Base-by-base conservation (phyloP, 2,888 invertebrate species). In the Drosophila paramelanica region DNA sequence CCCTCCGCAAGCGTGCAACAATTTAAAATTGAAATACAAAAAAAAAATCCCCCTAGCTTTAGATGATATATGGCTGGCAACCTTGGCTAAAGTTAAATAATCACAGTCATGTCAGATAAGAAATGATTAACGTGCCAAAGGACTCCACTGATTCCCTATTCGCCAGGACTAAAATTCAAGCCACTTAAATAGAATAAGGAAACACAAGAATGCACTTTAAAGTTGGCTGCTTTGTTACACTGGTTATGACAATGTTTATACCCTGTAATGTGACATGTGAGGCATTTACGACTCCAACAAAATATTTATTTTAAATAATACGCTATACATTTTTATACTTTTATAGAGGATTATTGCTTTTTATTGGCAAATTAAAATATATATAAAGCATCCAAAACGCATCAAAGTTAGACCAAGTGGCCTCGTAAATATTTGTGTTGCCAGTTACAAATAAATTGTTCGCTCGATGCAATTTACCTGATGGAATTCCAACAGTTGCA, bases 401-500 rank as follows among this genome's bases (percentile, higher is more conserved):
- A 2, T 23, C 3, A 23, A 23, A 4, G 4, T 23, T 3, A 23
- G 3, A 23, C 3, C 4, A 4, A 3, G 23, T 23, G 0, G 3
- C 4, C 0, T 23, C 20, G 20, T 49, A 65, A 55, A 50, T 38
- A 55, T 14, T 36, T n/a, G 13, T 7, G 72, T 68, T 67, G 50
- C 46, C 67, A 13, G 27, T 56, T 56, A 62, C 67, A 60, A 76
- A 73, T 49, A 47, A 38, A 33, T 13, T 53, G 55, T 60, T 68
- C 7, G 31, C 51, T 50, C 62, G 56, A 13, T 38, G 25, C 27
- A 10, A 73, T 75, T 86, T 90, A 97, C 97, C 95, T 97, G 96
- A 56, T 98, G 92, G 92, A 98, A 98, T n/a, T 93, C 93, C 11
- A 98, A 93, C 76, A 98, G 94, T 0, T 94, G 94, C n/a, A 98